A percentile compares a stretch with the other conserved stretches of the same genome.
Evolutionary conservation across 2,888 invertebrate genomes (phyloP).

Genomic region (Cephonodes hylas): DNA sequence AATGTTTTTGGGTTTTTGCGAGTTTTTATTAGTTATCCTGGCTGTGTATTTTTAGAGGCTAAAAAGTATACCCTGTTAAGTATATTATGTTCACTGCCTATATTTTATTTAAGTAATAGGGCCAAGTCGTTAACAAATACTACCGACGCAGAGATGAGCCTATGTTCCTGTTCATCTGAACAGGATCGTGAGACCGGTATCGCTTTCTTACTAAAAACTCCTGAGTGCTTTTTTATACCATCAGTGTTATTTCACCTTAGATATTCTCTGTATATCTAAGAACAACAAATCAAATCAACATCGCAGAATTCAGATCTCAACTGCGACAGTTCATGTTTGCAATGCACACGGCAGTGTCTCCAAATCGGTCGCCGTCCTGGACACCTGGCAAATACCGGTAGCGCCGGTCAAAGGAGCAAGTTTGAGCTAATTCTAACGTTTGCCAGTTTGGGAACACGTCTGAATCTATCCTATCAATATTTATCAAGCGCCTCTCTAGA

Average conservation of each 20-base stretch:
- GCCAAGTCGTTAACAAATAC: too few relatives aligned
- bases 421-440: constrained; percentile 62
- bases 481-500: constrained; percentile 42
- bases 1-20: not conserved
- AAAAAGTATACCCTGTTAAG: too few relatives aligned
- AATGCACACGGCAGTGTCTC: constrained; percentile 26
- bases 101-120: too few relatives aligned
- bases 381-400: constrained; percentile 46
- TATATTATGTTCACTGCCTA: too few relatives aligned
- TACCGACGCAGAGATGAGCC: too few relatives aligned
- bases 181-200: too few relatives aligned
- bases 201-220: too few relatives aligned
- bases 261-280: not conserved
- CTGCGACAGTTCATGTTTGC: constrained; percentile 26
- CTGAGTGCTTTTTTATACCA: too few relatives aligned
- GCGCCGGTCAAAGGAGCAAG: constrained; percentile 55
- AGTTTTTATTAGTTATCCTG: too few relatives aligned
- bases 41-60: too few relatives aligned
- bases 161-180: too few relatives aligned
- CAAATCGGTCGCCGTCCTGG: constrained; percentile 30
- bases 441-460: constrained; percentile 43
- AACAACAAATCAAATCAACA: not conserved
- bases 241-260: not conserved
- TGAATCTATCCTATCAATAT: constrained; percentile 57
- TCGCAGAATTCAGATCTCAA: constrained; percentile 22